These are phyloP conservation scores for Cliona cf. orientalis DNA, from an alignment of 37 sponge, comb jelly and placozoan species.

Conservation along the genomic window DNA sequence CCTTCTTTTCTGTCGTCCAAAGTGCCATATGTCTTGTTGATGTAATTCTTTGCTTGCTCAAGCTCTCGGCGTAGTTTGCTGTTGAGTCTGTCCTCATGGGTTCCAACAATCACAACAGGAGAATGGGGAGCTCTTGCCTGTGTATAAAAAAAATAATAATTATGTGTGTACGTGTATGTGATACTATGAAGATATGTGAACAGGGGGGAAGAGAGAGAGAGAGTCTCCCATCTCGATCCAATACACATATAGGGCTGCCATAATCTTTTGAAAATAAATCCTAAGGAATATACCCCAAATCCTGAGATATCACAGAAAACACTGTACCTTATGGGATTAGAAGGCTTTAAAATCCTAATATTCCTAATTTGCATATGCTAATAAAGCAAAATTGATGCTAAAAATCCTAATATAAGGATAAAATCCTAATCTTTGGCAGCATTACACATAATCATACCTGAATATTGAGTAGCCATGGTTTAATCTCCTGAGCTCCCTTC, in stretches of 20 bases:
- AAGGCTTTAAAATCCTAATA: too few species aligned
- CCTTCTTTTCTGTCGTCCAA: constrained; percentile 11
- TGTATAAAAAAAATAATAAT: too few species aligned
- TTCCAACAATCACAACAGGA: constrained; percentile 83
- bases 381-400: too few species aligned
- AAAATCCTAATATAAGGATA: too few species aligned
- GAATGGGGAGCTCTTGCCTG: constrained; percentile 81
- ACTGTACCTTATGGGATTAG: too few species aligned
- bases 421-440: too few species aligned
- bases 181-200: neutral
- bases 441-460: constrained; percentile 51
- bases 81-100: constrained; percentile 63
- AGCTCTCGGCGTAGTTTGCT: constrained; percentile 6
- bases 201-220: neutral
- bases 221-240: neutral
- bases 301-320: too few species aligned
- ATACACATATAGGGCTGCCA: neutral
- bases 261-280: too few species aligned
- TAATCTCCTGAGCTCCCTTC: constrained; percentile 57
- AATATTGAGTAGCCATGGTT: constrained; percentile 84
- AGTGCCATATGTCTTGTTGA: constrained; percentile 24
- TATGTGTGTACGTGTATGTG: neutral
- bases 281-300: too few species aligned
- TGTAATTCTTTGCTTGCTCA: constrained; percentile 8
- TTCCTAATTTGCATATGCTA: too few species aligned